Conservation (phyloP, 2,888 invertebrate genomes). For the Cheilosia impressa region DNA sequence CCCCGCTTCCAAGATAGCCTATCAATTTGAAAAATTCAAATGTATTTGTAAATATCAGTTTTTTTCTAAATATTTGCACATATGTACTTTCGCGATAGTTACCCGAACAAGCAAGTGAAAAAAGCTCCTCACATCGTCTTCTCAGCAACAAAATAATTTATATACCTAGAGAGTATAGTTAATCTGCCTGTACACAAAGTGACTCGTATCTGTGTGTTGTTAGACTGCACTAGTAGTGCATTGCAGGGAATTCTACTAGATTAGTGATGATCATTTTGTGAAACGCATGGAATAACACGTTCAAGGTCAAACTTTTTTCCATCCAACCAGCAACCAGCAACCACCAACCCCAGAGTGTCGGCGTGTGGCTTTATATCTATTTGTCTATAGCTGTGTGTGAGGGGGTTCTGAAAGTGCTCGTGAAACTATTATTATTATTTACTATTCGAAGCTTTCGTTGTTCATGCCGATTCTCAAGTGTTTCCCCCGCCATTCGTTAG, state of each 20-base stretch:
- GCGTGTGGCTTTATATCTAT: slow-evolving; percentile 30
- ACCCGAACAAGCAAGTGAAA: slow-evolving; percentile 38
- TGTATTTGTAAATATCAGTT: slow-evolving; percentile 20
- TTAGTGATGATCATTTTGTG: slow-evolving; percentile 75
- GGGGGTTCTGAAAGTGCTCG: slow-evolving; percentile 65
- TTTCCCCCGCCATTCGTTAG: slow-evolving; percentile 51
- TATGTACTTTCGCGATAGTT: slow-evolving; percentile 30
- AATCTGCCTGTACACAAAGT: slow-evolving; percentile 28
- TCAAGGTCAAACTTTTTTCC: slow-evolving; percentile 83
- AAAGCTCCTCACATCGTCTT: slow-evolving; percentile 49
- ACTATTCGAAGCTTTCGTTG: slow-evolving; percentile 66
- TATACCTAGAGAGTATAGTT: not conserved
- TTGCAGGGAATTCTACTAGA: slow-evolving; percentile 34
- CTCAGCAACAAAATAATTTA: slow-evolving; percentile 20
- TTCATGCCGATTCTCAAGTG: slow-evolving; percentile 35
- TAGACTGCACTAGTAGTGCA: slow-evolving; percentile 56
- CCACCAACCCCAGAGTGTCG: slow-evolving; percentile 71
- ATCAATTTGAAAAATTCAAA: slow-evolving; percentile 19
- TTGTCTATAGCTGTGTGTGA: slow-evolving; percentile 40
- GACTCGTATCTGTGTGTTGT: slow-evolving; percentile 21
- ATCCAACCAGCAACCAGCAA: slow-evolving; percentile 27
- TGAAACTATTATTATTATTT: slow-evolving; percentile 73
- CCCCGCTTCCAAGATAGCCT: slow-evolving; percentile 36
- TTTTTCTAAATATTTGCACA: slow-evolving; percentile 27
- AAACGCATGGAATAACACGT: slow-evolving; percentile 80